Percentiles rank a stretch among this genome's conserved stretches.
Conservation (phyloP, 2,113 vertebrate genomes). For the Baryphthengus martii region DNA sequence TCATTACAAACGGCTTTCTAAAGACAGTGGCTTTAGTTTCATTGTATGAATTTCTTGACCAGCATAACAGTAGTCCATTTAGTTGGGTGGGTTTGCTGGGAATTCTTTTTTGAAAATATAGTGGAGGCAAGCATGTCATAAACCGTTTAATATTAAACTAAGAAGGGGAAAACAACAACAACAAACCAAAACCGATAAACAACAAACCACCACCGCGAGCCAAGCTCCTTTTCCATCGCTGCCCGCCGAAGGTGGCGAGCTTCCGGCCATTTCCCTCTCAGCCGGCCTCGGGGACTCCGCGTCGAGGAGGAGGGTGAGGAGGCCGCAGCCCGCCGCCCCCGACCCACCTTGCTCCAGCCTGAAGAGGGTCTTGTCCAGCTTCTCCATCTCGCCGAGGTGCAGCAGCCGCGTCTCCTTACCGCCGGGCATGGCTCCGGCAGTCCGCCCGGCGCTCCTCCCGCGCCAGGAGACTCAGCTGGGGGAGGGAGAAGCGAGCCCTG, state of each 20-base stretch:
- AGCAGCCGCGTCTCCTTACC: slow-evolving; percentile 78
- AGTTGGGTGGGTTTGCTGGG: rapidly evolving
- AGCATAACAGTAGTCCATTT: not conserved
- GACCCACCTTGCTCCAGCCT: slow-evolving; percentile 85
- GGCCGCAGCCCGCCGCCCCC: not conserved
- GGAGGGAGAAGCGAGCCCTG: slow-evolving; percentile 31
- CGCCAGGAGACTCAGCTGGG: slow-evolving; percentile 4
- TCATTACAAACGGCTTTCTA: not conserved
- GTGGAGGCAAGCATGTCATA: not conserved
- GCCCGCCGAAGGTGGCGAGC: not conserved
- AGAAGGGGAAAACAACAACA: not conserved
- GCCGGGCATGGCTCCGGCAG: slow-evolving; percentile 69
- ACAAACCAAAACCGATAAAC: no score
- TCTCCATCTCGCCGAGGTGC: slow-evolving; percentile 86
- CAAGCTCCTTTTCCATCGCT: not conserved
- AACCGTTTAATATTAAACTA: not conserved
- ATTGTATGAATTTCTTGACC: not conserved
- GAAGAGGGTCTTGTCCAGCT: slow-evolving; percentile 84
- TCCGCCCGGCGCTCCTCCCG: slow-evolving; percentile 49
- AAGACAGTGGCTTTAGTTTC: not conserved
- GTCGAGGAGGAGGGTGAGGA: not conserved
- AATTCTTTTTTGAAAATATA: not conserved
- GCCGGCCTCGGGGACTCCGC: not conserved
- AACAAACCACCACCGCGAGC: not conserved
- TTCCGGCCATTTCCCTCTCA: not conserved